A percentile compares a stretch with the other conserved stretches of the same genome.
Conservation (phyloP, 2,113 vertebrate species). For the Ochotona curzoniae region DNA sequence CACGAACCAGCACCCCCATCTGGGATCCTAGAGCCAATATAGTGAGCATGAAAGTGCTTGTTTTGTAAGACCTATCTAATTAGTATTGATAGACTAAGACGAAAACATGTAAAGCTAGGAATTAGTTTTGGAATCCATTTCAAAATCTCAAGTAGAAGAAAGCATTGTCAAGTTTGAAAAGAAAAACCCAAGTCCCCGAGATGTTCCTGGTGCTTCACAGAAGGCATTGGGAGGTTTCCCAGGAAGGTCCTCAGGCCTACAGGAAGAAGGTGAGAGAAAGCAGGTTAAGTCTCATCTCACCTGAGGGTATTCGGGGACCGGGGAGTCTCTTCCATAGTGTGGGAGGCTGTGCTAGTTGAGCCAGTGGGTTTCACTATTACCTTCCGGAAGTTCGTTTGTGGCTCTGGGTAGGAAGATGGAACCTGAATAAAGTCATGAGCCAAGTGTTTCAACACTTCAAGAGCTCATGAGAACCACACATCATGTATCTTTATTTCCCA, state of each 20-base stretch:
- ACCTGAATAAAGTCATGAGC: background rate
- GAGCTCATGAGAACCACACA: background rate
- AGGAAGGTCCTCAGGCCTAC: background rate
- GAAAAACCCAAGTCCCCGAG: background rate
- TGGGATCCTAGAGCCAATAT: no score
- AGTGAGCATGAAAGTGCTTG: background rate
- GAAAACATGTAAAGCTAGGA: background rate
- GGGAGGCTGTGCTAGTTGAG: background rate
- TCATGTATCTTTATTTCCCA: background rate
- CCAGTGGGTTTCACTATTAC: background rate
- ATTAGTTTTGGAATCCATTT: slow-evolving; percentile 31
- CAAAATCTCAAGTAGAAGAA: background rate
- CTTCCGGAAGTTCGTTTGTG: background rate
- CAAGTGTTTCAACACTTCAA: background rate
- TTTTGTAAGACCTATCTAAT: background rate
- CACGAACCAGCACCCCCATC: no score
- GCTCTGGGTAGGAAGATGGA: background rate
- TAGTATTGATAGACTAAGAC: background rate
- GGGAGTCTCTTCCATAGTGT: background rate
- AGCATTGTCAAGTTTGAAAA: background rate
- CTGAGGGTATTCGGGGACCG: background rate
- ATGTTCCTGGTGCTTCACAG: background rate
- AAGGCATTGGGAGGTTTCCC: background rate
- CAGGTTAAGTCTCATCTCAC: background rate
- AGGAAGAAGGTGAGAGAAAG: background rate